Evolutionary conservation across 2,113 vertebrate species (phyloP).

Genomic region (Xyrauchen texanus): DNA sequence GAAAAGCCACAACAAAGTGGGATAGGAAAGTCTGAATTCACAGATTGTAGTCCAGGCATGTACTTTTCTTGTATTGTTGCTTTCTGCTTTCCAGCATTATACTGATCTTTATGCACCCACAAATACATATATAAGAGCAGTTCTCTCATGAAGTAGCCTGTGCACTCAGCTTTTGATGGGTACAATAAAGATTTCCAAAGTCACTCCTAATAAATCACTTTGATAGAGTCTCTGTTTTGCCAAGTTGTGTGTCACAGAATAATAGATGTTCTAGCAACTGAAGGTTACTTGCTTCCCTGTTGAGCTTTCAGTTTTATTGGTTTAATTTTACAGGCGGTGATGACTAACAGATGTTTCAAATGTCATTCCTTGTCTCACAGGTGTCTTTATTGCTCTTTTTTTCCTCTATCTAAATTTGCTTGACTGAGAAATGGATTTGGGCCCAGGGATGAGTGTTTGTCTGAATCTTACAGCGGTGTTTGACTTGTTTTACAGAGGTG

Average conservation of each 20-base stretch:
- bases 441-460: not conserved
- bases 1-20: not conserved
- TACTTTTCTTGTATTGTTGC: not conserved
- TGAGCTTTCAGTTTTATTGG: slow-evolving; percentile 13
- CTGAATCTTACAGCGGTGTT: not conserved
- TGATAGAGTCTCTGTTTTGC: not conserved
- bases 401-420: not conserved
- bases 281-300: not conserved
- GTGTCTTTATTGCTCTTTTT: not conserved
- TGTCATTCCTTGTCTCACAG: slow-evolving; percentile 8
- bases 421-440: not conserved
- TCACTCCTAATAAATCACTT: slow-evolving; percentile 30
- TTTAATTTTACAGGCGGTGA: slow-evolving; percentile 11
- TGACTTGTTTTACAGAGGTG: slow-evolving; percentile 10
- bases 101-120: not conserved
- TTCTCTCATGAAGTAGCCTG: not conserved
- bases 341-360: slow-evolving; percentile 30
- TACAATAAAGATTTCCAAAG: slow-evolving; percentile 32
- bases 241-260: not conserved
- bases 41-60: not conserved
- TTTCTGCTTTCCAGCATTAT: not conserved
- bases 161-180: not conserved
- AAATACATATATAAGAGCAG: not conserved
- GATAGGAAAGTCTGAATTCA: not conserved
- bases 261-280: slow-evolving; percentile 1